Evolutionary conservation across 2,888 invertebrate genomes (phyloP).

Genomic region (Protonemura montana): DNA sequence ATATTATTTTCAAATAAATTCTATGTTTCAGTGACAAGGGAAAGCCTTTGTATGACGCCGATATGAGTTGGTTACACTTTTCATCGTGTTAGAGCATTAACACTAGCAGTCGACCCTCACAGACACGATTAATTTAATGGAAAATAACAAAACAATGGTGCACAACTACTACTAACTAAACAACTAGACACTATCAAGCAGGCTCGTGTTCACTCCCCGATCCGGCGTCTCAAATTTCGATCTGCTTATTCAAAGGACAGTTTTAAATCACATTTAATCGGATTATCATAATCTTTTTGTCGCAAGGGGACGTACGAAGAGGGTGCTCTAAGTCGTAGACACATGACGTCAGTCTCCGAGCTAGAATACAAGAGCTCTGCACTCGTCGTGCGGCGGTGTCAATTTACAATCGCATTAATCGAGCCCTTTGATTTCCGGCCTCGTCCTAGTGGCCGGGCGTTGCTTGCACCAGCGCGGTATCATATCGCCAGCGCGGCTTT

Average conservation of each 20-base stretch:
- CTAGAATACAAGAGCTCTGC: neutral
- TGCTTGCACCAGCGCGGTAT: no score
- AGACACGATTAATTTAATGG: neutral
- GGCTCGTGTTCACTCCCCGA: neutral
- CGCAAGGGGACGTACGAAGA: neutral
- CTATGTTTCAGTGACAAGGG: no score
- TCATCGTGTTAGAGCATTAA: no score
- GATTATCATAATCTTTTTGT: conserved; percentile 7
- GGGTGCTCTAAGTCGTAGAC: neutral
- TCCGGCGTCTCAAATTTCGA: neutral
- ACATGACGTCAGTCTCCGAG: neutral
- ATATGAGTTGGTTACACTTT: no score
- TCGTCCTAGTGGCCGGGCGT: neutral
- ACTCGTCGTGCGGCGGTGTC: neutral
- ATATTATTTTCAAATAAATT: no score
- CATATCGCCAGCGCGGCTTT: no score
- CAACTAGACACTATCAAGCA: neutral
- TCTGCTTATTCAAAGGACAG: conserved; percentile 5
- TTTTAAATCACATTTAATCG: conserved; percentile 7
- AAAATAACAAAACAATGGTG: neutral
- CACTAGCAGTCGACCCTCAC: neutral
- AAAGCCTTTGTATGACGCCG: no score
- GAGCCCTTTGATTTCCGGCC: neutral
- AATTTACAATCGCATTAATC: neutral
- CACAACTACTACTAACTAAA: neutral